Conservation (phyloP, 2,113 vertebrate species). For the Brachirus orientalis region DNA sequence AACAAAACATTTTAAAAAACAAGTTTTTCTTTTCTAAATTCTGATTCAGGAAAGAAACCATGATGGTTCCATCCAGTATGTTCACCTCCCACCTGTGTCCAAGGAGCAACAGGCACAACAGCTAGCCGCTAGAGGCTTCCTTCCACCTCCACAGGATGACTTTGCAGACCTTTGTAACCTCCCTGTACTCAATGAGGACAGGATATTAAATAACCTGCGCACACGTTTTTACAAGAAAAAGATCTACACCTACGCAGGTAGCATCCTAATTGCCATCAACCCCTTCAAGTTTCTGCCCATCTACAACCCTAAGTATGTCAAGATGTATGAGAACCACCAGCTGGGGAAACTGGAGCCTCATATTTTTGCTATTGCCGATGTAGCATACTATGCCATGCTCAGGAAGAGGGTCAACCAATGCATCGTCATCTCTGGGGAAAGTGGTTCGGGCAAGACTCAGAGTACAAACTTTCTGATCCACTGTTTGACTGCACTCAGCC, state of each 20-base stretch:
- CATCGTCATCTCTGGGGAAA: constrained; percentile 98
- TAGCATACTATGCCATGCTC: constrained; percentile 96
- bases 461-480: constrained; percentile 99
- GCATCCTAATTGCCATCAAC: constrained; percentile 96
- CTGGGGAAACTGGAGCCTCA: constrained; percentile 97
- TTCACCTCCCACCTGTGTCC: constrained; percentile 84
- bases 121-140: constrained; percentile 90
- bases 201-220: constrained; percentile 90
- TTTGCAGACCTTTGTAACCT: constrained; percentile 96
- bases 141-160: constrained; percentile 90
- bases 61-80: constrained; percentile 90
- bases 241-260: constrained; percentile 97
- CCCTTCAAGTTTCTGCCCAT: constrained; percentile 98
- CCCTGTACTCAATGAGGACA: constrained; percentile 88
- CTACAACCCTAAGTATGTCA: constrained; percentile 99
- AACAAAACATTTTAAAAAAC: not conserved
- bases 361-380: constrained; percentile 97
- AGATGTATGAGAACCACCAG: constrained; percentile 98
- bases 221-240: constrained; percentile 93
- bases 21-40: not conserved
- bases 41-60: constrained; percentile 83
- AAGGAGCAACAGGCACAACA: constrained; percentile 84
- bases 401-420: constrained; percentile 94
- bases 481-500: constrained; percentile 96
- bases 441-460: constrained; percentile 97